Base-by-base conservation (phyloP, 2,113 vertebrate species). In the Pan troglodytes region DNA sequence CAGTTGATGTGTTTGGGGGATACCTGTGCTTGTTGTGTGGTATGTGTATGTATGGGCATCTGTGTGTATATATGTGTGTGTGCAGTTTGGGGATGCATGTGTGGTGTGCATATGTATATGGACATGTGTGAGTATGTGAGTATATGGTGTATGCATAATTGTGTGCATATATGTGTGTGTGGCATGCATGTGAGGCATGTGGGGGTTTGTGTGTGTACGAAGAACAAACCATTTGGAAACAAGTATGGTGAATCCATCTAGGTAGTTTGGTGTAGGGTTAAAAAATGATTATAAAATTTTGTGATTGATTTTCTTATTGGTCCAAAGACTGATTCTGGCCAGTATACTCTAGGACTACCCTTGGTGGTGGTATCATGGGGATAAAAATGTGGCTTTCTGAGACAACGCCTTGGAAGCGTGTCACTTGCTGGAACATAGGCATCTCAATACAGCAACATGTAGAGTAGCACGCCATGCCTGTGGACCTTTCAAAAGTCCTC, bases 381-480 rank as follows among this genome's bases (percentile, higher is more conserved):
- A 6, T 50, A 25, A 57, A 10, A 57, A 14, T 1, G 11, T 7
- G 38, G 40, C 20, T 43, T 72, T 90, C 92, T 1, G 11, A 75
- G n/a, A 9, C n/a, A 23, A 3, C 1, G 2, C 38, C 43, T 32
- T 5, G 17, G 10, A 35, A 35, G 9, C 4, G 0, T 57, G 1
- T 55, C 20, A 13, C 17, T 90, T 45, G 43, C 2, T 32, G 27
- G 20, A 23, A 79, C 27, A 9, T 4, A 43, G 17, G 16, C 2
- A 2, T 48, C 13, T 17, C n/a, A 43, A 38, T 11, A 14, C 7
- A 40, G n/a, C 12, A 4, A 9, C 10, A 6, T 3, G 25, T 27
- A 22, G 38, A 40, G n/a, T 7, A 8, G 38, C 0, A 0, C 0
- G 2, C 5, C 11, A 4, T 16, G 40, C 18, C 20, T 35, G 38